Evolutionary conservation across 2,888 invertebrate genomes (phyloP).

Genomic region (Drosophila subquinaria): DNA sequence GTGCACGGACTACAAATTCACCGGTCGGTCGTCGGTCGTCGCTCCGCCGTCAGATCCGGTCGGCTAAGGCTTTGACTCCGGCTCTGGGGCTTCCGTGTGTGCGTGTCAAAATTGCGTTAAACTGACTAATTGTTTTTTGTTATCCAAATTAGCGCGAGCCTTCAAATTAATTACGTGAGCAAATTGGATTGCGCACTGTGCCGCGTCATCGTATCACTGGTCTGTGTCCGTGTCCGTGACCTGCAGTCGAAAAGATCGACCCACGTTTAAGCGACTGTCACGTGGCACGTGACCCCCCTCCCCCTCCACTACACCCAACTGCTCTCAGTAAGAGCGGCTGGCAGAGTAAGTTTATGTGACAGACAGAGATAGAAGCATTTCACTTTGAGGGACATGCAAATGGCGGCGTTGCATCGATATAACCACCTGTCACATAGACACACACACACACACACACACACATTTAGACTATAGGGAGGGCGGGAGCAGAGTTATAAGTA

Average conservation of each 20-base stretch:
- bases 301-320: background rate
- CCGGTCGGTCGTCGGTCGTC: conserved; percentile 16
- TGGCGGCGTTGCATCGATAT: conserved; percentile 65
- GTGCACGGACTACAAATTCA: conserved; percentile 11
- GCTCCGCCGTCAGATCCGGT: conserved; percentile 7
- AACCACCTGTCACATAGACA: conserved; percentile 76
- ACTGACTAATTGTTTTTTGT: conserved; percentile 45
- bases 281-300: conserved; percentile 44
- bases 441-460: conserved; percentile 1
- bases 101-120: conserved; percentile 55
- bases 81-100: conserved; percentile 12
- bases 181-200: conserved; percentile 60
- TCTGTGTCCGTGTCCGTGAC: conserved; percentile 43
- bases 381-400: conserved; percentile 41
- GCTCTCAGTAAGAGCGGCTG: background rate
- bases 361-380: conserved; percentile 31
- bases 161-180: conserved; percentile 68
- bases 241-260: conserved; percentile 56
- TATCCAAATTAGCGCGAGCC: conserved; percentile 56
- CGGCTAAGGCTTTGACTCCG: conserved; percentile 5
- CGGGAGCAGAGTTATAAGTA: conserved; percentile 12
- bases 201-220: conserved; percentile 8
- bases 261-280: conserved; percentile 46
- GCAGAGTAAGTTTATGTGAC: conserved; percentile 32
- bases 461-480: too few species aligned